phyloP scores from a whole-genome alignment of 2,797 vertebrate genomes.

The Sebastes umbrosus region DNA sequence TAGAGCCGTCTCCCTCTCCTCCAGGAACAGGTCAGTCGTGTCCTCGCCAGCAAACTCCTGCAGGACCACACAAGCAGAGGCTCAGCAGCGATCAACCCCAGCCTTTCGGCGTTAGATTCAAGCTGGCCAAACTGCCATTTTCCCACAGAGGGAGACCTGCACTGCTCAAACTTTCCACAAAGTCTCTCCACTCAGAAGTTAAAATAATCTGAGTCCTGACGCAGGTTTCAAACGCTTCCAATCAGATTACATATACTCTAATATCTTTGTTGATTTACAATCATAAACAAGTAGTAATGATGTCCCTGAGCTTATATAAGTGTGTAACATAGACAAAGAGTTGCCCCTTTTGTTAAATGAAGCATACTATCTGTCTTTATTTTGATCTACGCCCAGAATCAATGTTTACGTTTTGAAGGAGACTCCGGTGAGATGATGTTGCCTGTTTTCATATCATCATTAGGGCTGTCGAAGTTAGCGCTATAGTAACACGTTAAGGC shows the following conservation, averaged over 20 bases:
- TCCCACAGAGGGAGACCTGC: not conserved
- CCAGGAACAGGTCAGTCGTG: constrained; percentile 95
- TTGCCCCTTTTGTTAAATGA: not conserved
- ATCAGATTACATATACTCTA: not conserved
- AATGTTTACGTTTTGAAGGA: not conserved
- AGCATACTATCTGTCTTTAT: too few relatives aligned
- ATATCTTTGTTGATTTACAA: not conserved
- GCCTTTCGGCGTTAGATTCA: not conserved
- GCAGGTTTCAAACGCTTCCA: not conserved
- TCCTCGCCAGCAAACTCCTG: constrained; percentile 99
- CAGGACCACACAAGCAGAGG: constrained; percentile 14
- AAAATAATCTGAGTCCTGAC: not conserved
- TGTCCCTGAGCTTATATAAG: not conserved
- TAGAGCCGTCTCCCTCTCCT: constrained; percentile 95
- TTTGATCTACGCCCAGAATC: not conserved
- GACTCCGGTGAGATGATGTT: not conserved
- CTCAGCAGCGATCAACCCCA: not conserved
- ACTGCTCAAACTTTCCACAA: not conserved
- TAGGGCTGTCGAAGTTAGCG: too few relatives aligned
- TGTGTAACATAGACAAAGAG: not conserved
- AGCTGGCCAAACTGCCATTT: too few relatives aligned
- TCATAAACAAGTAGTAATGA: not conserved
- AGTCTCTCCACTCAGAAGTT: not conserved
- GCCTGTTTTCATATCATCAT: too few relatives aligned
- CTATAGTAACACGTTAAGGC: too few relatives aligned